Base-by-base conservation (phyloP, 2,113 vertebrate species). In the Nettapus auritus region DNA sequence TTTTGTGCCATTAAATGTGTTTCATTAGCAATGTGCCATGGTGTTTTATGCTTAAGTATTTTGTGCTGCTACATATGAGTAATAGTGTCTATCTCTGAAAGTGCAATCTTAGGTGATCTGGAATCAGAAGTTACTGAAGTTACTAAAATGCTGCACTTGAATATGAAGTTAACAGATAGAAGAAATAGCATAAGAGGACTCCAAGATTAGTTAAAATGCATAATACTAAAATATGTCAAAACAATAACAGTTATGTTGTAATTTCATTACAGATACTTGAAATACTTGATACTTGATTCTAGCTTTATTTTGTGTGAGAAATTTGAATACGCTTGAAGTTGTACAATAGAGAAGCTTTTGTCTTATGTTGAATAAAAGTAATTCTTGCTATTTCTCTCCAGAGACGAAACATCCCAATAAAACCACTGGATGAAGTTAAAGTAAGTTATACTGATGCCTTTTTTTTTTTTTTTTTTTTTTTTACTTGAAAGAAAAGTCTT, bases 381-480 rank as follows among this genome's bases (percentile, higher is more conserved):
- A 64, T 56, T 71, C 21, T 25, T 88, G 60, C 18, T 92, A 10
- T 97, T 81, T 34, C 74, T 34, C 98, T 98, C 71, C 97, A 99
- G 99, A 99, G 98, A 93, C 98, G 99, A 97, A 99, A 98, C 46
- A 97, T 99, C 71, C 97, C 98, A 6, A 77, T 98, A 74, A 99
- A 98, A 95, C 97, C 97, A 44, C 93, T 97, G 20, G 99, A 99
- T 71, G 99, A 99, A 89, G 96, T 93, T 67, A 99, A 99, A 95
- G 98, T 98, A 75, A 97, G 97, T 97, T 94, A 38, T 13, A 33
- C 17, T 92, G n/a, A 34, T 66, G 66, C 8, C 77, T 18, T 7
- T 6, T 25, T 25, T 90, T 3, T 15, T 14, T 74, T 50, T 55
- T 44, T 7, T 6, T 25, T 21, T 90, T 3, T 16, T 15, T 74